Evolutionary conservation across 2,113 vertebrate species (phyloP).

Genomic region (Sapajus apella): DNA sequence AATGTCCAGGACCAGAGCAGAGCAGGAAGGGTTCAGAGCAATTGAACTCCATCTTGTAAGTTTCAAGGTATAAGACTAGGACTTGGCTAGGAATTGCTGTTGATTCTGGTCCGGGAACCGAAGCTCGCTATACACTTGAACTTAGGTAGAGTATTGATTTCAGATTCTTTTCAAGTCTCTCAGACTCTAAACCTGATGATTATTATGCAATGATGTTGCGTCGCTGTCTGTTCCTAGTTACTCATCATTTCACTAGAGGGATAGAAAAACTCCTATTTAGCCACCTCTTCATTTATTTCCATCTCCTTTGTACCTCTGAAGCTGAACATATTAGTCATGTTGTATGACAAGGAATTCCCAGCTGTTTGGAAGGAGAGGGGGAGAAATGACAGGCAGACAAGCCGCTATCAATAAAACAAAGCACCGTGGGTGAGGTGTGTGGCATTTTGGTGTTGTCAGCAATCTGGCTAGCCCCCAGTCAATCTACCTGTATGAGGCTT

Average conservation of each 20-base stretch:
- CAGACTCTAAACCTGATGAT: neutral
- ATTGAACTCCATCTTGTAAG: neutral
- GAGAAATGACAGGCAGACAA: constrained; percentile 18
- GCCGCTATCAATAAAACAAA: constrained; percentile 51
- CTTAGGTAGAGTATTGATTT: neutral
- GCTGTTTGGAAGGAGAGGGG: constrained; percentile 62
- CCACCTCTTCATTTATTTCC: neutral
- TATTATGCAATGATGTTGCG: neutral
- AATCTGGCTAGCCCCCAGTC: constrained; percentile 45
- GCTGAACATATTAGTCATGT: constrained; percentile 57
- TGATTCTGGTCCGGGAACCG: neutral
- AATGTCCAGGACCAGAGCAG: neutral
- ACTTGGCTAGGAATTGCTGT: neutral
- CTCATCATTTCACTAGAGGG: neutral
- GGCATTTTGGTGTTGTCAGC: neutral
- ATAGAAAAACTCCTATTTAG: neutral
- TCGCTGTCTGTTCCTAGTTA: neutral
- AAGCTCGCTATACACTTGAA: neutral
- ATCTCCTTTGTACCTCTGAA: constrained; percentile 40
- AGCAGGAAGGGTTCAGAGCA: neutral
- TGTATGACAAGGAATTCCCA: constrained; percentile 57
- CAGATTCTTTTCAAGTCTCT: neutral
- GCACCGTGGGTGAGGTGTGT: neutral
- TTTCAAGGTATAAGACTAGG: neutral
- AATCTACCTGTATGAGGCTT: constrained; percentile 53